Evolutionary conservation across 2,113 vertebrate genomes (phyloP).

Genomic region (Heterocephalus glaber): DNA sequence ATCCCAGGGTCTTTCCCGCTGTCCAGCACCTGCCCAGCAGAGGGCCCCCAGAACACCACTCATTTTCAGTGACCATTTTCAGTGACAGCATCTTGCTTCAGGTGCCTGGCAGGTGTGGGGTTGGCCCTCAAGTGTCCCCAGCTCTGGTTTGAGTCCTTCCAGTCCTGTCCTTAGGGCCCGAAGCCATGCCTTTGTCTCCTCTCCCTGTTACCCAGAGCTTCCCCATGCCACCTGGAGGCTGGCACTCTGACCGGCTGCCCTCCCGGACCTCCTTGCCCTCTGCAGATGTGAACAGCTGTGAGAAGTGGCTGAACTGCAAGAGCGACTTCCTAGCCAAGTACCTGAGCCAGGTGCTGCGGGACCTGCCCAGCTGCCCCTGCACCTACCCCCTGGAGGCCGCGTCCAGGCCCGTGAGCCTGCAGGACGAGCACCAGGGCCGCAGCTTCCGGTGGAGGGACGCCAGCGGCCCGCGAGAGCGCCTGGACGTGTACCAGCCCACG

Average conservation of each 20-base stretch:
- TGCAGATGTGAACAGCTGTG: constrained; percentile 94
- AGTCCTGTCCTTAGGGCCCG: not conserved
- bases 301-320: constrained; percentile 96
- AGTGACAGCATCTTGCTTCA: not conserved
- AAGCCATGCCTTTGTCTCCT: not conserved
- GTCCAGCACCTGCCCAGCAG: not conserved
- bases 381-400: constrained; percentile 88
- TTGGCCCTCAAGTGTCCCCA: not conserved
- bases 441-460: constrained; percentile 93
- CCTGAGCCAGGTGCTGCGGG: constrained; percentile 89
- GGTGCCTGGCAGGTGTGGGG: not conserved
- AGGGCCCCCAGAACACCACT: not conserved
- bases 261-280: not conserved
- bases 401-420: constrained; percentile 88
- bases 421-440: constrained; percentile 85
- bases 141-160: not conserved
- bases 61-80: not conserved
- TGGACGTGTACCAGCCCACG: constrained; percentile 94
- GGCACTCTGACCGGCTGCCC: accelerated
- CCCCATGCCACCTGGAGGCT: not conserved
- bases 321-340: constrained; percentile 93
- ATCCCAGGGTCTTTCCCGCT: not conserved
- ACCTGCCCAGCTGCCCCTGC: constrained; percentile 95
- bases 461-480: constrained; percentile 90
- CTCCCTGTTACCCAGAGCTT: not conserved